A percentile compares a stretch with the other conserved stretches of the same genome.
Conservation (phyloP, 1,140 invertebrate genomes). For the Diachasma alloeum region DNA sequence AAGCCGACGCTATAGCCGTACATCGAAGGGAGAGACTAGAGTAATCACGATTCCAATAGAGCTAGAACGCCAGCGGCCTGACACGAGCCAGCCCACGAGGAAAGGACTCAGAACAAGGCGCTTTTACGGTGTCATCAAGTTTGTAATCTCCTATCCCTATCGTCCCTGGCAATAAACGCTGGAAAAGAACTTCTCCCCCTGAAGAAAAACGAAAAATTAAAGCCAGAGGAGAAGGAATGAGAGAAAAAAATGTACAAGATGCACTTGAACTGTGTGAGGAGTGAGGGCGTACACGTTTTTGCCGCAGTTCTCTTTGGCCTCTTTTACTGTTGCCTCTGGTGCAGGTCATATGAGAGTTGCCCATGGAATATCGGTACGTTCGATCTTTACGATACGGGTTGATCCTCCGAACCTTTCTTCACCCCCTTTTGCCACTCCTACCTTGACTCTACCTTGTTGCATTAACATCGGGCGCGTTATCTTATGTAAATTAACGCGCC, state of each 20-base stretch:
- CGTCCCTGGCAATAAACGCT: conserved; percentile 19
- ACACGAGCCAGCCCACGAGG: conserved; percentile 19
- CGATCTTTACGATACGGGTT: conserved; percentile 28
- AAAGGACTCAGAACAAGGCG: conserved; percentile 19
- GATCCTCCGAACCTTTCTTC: conserved; percentile 18
- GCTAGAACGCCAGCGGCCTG: conserved; percentile 17
- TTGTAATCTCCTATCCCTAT: conserved; percentile 12
- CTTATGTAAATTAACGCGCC: conserved; percentile 31
- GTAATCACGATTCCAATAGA: conserved; percentile 24
- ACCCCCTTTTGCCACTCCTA: background rate
- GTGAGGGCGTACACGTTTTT: background rate
- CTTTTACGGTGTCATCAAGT: conserved; percentile 29
- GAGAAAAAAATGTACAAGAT: background rate
- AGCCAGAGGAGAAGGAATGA: background rate
- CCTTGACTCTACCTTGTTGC: conserved; percentile 1
- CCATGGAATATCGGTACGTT: conserved; percentile 23
- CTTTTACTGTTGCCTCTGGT: background rate
- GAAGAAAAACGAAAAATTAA: background rate
- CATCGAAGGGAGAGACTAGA: background rate
- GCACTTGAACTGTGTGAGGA: background rate
- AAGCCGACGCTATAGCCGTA: background rate
- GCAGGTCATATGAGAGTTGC: background rate
- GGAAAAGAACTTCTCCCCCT: background rate
- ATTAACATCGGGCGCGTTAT: conserved; percentile 19
- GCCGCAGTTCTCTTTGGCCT: background rate